Evolutionary conservation across 2,888 invertebrate species (phyloP).

Genomic region (Apamea anceps): DNA sequence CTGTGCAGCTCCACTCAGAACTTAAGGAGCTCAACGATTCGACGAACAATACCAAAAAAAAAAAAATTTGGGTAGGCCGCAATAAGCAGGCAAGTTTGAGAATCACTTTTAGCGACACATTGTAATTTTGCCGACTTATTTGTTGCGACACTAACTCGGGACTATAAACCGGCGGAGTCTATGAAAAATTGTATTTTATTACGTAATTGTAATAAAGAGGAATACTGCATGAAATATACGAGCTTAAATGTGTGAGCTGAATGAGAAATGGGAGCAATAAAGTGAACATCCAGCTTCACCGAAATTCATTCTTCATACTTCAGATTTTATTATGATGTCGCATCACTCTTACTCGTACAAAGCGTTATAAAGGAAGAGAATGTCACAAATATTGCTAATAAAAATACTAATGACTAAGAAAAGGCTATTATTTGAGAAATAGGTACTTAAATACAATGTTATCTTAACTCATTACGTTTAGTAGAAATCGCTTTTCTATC

Average conservation of each 20-base stretch:
- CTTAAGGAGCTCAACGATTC: too few species aligned
- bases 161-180: slow-evolving; percentile 42
- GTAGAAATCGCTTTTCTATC: background rate
- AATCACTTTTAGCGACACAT: slow-evolving; percentile 28
- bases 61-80: too few species aligned
- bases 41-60: too few species aligned
- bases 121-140: slow-evolving; percentile 51
- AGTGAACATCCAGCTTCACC: slow-evolving; percentile 9
- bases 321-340: slow-evolving; percentile 20
- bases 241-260: slow-evolving; percentile 22
- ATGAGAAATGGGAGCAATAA: slow-evolving; percentile 25
- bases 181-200: slow-evolving; percentile 59
- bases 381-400: background rate
- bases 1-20: too few species aligned
- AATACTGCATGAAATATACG: slow-evolving; percentile 36
- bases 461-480: background rate
- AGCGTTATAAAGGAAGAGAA: background rate
- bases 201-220: slow-evolving; percentile 36
- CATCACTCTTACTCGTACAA: background rate
- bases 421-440: background rate
- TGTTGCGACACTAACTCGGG: slow-evolving; percentile 42
- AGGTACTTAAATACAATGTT: too few species aligned
- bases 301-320: slow-evolving; percentile 20
- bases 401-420: background rate
- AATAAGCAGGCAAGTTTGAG: slow-evolving; percentile 9